Percentiles rank a stretch among this genome's conserved stretches.
Conservation (phyloP, 2,113 vertebrate species). For the Jaculus jaculus region DNA sequence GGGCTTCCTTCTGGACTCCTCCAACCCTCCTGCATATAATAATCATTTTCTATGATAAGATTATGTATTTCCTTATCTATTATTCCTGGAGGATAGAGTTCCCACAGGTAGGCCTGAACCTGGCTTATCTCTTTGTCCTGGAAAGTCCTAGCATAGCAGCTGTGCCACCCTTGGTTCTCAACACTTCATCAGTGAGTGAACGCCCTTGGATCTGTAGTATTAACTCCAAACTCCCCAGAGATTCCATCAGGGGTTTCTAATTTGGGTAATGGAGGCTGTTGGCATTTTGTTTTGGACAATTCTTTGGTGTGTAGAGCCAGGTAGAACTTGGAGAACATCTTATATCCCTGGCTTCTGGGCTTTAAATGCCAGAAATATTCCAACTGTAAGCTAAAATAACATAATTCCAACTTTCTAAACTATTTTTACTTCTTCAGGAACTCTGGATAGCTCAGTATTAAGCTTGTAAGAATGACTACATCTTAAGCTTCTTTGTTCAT, state of each 20-base stretch:
- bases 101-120: neutral
- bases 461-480: neutral
- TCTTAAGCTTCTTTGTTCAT: neutral
- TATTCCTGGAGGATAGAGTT: neutral
- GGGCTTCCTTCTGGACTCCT: neutral
- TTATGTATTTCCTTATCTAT: neutral
- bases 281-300: neutral
- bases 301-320: neutral
- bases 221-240: neutral
- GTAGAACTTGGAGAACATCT: neutral
- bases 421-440: neutral
- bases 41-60: neutral
- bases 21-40: neutral
- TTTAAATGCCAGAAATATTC: neutral
- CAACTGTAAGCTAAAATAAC: neutral
- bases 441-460: neutral
- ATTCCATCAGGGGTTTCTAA: neutral
- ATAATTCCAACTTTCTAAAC: neutral
- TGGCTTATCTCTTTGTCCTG: neutral
- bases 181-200: neutral
- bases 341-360: neutral
- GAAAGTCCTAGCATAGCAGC: neutral
- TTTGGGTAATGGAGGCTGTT: neutral
- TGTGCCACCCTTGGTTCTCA: neutral
- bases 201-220: neutral